phyloP scores from a whole-genome alignment of 1,140 invertebrate species.

The Bathynomus jamesi region DNA sequence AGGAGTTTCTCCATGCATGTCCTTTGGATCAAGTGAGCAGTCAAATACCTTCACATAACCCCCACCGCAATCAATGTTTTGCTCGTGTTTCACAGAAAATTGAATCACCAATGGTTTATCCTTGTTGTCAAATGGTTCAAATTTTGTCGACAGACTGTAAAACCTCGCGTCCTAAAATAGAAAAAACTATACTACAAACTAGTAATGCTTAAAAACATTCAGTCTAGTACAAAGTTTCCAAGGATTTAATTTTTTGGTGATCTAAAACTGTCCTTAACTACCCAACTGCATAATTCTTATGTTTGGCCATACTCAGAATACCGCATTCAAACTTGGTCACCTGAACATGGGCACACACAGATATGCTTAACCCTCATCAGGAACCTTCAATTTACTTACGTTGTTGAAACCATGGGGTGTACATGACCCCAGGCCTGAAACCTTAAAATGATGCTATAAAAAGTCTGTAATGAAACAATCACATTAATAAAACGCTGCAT shows the following conservation, averaged over 20 bases:
- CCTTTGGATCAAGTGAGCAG: conserved; percentile 76
- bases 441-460: too few relatives aligned
- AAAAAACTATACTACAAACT: conserved; percentile 24
- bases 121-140: conserved; percentile 85
- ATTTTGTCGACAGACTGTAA: conserved; percentile 90
- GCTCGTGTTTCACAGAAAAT: conserved; percentile 97
- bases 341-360: too few relatives aligned
- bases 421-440: too few relatives aligned
- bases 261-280: too few relatives aligned
- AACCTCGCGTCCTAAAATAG: conserved; percentile 89
- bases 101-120: conserved; percentile 88
- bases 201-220: too few relatives aligned
- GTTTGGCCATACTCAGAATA: too few relatives aligned
- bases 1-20: conserved; percentile 92
- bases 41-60: conserved; percentile 96
- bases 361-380: too few relatives aligned
- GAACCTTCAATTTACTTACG: too few relatives aligned
- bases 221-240: too few relatives aligned
- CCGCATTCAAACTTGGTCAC: neutral
- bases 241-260: conserved; percentile 14
- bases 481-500: too few relatives aligned
- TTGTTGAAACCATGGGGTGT: too few relatives aligned
- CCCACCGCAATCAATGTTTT: conserved; percentile 99
- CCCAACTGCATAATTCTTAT: neutral
- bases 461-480: too few relatives aligned